Base-by-base conservation (phyloP, 2,888 invertebrate genomes). In the Mesoligia furuncula region DNA sequence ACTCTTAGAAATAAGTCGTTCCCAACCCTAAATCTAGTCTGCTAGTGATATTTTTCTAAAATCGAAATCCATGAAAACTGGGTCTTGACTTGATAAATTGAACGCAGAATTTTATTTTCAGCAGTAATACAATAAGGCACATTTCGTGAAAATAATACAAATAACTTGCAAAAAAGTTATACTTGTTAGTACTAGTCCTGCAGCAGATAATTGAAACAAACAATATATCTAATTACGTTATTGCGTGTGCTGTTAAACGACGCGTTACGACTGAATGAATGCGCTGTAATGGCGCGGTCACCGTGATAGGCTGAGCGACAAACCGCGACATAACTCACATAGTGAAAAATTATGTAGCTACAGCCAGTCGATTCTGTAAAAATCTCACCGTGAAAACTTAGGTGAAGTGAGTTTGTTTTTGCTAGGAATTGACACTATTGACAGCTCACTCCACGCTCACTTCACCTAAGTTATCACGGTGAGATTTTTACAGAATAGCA, bases 191-290 rank as follows among this genome's bases (percentile, higher is more conserved):
- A 57, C 27, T 36, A 51, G 31, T 4, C 11, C 4, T 48, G 24
- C 20, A 71, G 5, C 51, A 70, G 48, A 67, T 83, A 64, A 80
- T 80, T 80, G 61, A 54, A 75, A 36, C 62, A 70, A 84, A 66
- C 84, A 80, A 70, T 83, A 80, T 76, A 85, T 84, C 59, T 75
- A 61, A 84, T 84, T 69, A 78, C 76, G 84, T 83, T 85, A 84
- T 84, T 78, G 84, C 36, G 78, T 78, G 85, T 81, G 68, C 72
- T 70, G 78, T 78, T 84, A 66, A 84, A 84, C 82, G 81, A 73
- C 31, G 78, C 78, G 84, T 54, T 57, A 48, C 31, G n/a, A 54
- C 24, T 36, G 62, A 72, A 54, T 61, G 74, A 61, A 61, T 36
- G 57, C 15, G n/a, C 27, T 1, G 62, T 20, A 45, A 48, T 45